phyloP scores from a whole-genome alignment of 2,797 vertebrate species.

The Galaxias olidus region DNA sequence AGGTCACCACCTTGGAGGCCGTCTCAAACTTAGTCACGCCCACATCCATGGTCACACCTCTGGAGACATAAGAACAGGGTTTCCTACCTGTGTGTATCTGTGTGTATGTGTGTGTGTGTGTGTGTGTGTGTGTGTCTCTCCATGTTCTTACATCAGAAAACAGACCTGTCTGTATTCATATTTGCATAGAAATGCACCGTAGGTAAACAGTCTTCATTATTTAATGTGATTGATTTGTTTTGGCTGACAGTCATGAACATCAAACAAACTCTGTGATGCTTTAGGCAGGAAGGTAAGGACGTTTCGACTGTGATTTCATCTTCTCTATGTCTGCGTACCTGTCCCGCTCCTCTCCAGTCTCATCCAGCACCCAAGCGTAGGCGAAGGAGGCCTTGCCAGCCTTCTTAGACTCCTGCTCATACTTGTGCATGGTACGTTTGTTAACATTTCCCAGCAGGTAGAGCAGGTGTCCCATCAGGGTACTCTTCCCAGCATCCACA shows the following conservation, averaged over 20 bases:
- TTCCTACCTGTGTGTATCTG: constrained; percentile 35
- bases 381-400: constrained; percentile 97
- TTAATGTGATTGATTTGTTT: too few species aligned
- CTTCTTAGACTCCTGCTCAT: constrained; percentile 97
- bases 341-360: constrained; percentile 97
- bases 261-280: too few species aligned
- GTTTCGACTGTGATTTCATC: too few species aligned
- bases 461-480: constrained; percentile 96
- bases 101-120: neutral
- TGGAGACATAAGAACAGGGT: constrained; percentile 44
- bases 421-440: constrained; percentile 99
- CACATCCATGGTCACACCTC: constrained; percentile 98
- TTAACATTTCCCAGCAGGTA: constrained; percentile 96
- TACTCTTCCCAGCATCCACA: constrained; percentile 98
- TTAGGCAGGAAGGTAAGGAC: too few species aligned
- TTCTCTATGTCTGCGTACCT: constrained; percentile 79
- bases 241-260: too few species aligned
- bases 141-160: too few species aligned
- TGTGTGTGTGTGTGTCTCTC: neutral
- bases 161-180: too few species aligned
- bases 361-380: constrained; percentile 98
- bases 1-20: constrained; percentile 89
- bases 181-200: too few species aligned
- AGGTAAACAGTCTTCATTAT: too few species aligned
- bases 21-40: constrained; percentile 99